Evolutionary conservation across 2,113 vertebrate species (phyloP), one percentile per base, ranked within the genome.

Genomic region (Gila orcuttii): DNA sequence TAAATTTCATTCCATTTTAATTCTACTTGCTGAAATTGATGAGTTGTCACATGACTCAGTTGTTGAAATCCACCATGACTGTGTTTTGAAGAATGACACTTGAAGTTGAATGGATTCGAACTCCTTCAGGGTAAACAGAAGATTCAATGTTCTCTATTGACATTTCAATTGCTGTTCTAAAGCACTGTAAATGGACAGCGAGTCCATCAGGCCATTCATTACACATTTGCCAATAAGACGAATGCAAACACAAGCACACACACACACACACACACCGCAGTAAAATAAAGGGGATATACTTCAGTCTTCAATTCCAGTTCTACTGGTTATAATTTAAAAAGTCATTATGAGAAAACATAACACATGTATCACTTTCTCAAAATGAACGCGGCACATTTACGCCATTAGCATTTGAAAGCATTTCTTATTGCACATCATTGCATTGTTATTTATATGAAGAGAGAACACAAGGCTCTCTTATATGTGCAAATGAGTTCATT

Each of bases 121-220:
- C 84, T 90, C 88, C 85, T 17, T 28, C 82, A 81, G 85, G 69
- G 31, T 83, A 87, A 79, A 90, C 64, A 71, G 57, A 88, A 90
- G 82, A 79, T 71, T 86, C 87, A 84, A 33, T 69, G 74, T 79
- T 88, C 86, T 88, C 82, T 86, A 91, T 89, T 73, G 90, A 89
- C 85, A 86, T 57, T 62, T 82, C 90, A 77, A 86, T 91, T 91
- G 93, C 90, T 86, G 84, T 90, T 91, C 87, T 89, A 92, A 91
- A 88, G 76, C 85, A 78, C 64, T 68, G 89, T 79, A 84, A 89
- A 88, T 90, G 83, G 89, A 88, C 33, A 78, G 73, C 55, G 36
- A 60, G 68, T 80, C 19, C 15, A 39, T 79, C 71, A 79, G 76
- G 75, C 74, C 74, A 75, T 86, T 85, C 42, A 45, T 59, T 84